Base-by-base conservation (phyloP, 1,140 invertebrate genomes). In the Drosophila quadrilineata region DNA sequence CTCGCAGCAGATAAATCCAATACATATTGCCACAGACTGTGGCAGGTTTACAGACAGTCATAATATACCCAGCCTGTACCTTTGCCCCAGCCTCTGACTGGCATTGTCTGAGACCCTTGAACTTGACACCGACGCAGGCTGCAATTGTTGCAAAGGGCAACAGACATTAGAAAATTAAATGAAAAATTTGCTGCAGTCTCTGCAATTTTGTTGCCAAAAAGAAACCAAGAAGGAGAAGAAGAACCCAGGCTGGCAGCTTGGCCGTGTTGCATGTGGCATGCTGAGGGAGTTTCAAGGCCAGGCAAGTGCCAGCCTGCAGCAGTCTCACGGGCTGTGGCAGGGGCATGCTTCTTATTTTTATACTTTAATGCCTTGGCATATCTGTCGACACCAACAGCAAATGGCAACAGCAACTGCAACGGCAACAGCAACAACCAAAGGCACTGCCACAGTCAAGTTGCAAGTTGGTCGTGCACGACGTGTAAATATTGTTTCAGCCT, bases 351-450 rank as follows among this genome's bases (percentile, higher is more conserved):
- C 76, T 82, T 82, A 84, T 82, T 82, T 82, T 82, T 82, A 84
- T 77, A 84, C 72, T 82, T 82, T 82, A 75, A 82, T 76, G 77
- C 73, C 68, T 33, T 41, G 63, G 69, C 76, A 59, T 84, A 84
- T 73, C 77, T 82, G 72, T 82, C 76, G 76, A 84, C 76, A 80
- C 75, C 77, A 77, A 84, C 76, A 80, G 77, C 77, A 82, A 64
- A 10, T 16, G 26, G 50, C 50, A 54, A 54, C 50, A 54, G 58
- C 63, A 68, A 64, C 45, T 36, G 31, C 52, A 48, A 48, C 29
- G 29, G 9, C 22, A 28, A 12, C 31, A 52, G 33, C 29, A 49
- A 28, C 64, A 65, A 16, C 35, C 6, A 46, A 49, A 53, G 49
- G 35, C 31, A 49, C 33, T 35, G 70, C 69, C 69, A 67, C 75